These are phyloP conservation scores for Euzophera pinguis DNA, from an alignment of 2,888 invertebrate species.

Conservation along the genomic window DNA sequence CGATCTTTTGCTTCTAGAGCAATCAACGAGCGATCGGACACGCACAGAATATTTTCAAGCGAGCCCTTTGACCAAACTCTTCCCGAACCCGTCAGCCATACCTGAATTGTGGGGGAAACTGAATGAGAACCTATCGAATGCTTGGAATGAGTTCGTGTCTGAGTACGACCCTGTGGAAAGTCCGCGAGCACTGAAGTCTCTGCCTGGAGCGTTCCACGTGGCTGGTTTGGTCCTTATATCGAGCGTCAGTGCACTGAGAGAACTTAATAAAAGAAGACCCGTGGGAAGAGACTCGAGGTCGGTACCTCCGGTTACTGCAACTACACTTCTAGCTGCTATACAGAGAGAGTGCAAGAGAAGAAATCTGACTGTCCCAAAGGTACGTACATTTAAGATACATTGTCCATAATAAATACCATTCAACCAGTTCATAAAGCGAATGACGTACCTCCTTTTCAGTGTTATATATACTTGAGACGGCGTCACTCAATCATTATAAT, in stretches of 20 bases:
- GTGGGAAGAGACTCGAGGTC: slow-evolving; percentile 45
- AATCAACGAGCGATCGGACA: slow-evolving; percentile 52
- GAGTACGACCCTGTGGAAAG: slow-evolving; percentile 89
- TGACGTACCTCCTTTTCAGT: no score
- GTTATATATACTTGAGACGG: no score
- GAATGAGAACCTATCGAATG: slow-evolving; percentile 83
- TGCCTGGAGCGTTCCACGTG: slow-evolving; percentile 81
- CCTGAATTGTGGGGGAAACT: slow-evolving; percentile 84
- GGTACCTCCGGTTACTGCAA: slow-evolving; percentile 62
- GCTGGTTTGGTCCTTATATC: slow-evolving; percentile 83
- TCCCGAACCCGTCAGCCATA: slow-evolving; percentile 81
- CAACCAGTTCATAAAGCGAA: no score
- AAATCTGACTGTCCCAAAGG: slow-evolving; percentile 62
- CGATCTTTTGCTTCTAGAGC: slow-evolving; percentile 83
- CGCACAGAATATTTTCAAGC: slow-evolving; percentile 45
- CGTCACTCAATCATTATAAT: no score
- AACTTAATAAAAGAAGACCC: slow-evolving; percentile 77
- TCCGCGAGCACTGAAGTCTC: slow-evolving; percentile 81
- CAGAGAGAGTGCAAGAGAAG: slow-evolving; percentile 60
- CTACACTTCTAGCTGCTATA: slow-evolving; percentile 63
- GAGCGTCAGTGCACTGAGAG: slow-evolving; percentile 81
- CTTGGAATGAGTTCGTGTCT: slow-evolving; percentile 90
- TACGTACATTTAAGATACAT: not conserved
- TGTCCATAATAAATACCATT: not conserved
- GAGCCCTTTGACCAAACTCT: slow-evolving; percentile 76